Conservation (phyloP, 2,797 vertebrate species). For the Lycodopsis pacificus region DNA sequence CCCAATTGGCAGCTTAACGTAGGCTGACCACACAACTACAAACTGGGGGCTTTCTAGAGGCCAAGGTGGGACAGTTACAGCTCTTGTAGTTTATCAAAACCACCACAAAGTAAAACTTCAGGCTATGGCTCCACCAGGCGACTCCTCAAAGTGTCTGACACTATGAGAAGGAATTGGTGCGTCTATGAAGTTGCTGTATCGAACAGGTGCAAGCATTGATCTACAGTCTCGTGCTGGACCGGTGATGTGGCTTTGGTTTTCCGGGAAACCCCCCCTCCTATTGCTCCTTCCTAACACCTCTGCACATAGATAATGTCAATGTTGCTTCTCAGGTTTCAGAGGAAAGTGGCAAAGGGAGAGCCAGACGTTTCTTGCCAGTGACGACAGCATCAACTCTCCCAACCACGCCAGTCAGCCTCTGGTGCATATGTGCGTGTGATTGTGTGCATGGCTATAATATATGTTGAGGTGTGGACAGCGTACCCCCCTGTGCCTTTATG, state of each 20-base stretch:
- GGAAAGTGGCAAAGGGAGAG: conserved; percentile 49
- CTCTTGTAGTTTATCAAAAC: conserved; percentile 45
- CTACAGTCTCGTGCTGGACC: conserved; percentile 11
- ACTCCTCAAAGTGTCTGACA: conserved; percentile 1
- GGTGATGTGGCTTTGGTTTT: conserved; percentile 32
- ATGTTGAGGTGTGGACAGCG: conserved; percentile 21
- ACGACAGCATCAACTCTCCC: conserved; percentile 23
- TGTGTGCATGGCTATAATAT: conserved; percentile 9
- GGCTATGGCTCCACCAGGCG: not conserved
- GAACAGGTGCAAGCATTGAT: conserved; percentile 32
- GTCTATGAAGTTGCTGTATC: not conserved
- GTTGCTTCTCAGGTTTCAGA: conserved; percentile 68
- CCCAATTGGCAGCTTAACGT: conserved; percentile 73
- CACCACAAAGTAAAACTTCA: conserved; percentile 9
- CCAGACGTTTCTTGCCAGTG: conserved; percentile 55
- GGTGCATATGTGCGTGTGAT: conserved; percentile 9
- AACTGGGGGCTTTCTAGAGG: conserved; percentile 54
- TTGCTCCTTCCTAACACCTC: conserved; percentile 23
- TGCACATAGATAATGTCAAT: conserved; percentile 58
- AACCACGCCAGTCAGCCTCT: conserved; percentile 27
- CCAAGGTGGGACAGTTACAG: conserved; percentile 43
- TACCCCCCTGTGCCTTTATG: conserved; percentile 7
- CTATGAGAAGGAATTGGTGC: not conserved
- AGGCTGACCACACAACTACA: conserved; percentile 70
- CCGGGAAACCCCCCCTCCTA: not conserved